Percentiles rank a stretch among this genome's conserved stretches.
phyloP scores from a whole-genome alignment of 2,888 invertebrate species.

The Eupithecia insigniata region DNA sequence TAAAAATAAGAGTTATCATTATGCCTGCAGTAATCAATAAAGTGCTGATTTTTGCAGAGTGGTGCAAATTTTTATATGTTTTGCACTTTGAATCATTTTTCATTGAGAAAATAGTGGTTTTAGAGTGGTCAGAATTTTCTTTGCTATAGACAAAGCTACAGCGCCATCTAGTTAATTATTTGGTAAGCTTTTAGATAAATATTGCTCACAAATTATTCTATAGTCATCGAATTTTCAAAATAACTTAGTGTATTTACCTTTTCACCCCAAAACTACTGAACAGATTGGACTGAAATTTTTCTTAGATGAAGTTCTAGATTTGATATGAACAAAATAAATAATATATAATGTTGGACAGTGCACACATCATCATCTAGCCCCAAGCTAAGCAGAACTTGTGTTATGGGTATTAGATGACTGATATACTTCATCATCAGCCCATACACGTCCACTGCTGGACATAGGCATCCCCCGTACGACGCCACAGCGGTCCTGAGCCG shows the following conservation, averaged over 20 bases:
- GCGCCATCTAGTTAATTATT: conserved; percentile 24
- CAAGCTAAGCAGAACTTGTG: no score
- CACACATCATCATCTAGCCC: no score
- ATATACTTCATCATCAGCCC: no score
- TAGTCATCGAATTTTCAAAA: neutral
- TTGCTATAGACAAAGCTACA: neutral
- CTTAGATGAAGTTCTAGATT: neutral
- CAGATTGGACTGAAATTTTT: neutral
- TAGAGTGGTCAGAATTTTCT: neutral
- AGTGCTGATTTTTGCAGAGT: neutral
- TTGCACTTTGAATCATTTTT: conserved; percentile 23
- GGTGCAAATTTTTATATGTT: neutral
- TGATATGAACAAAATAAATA: neutral
- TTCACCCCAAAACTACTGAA: neutral
- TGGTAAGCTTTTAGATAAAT: neutral
- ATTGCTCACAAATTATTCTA: neutral
- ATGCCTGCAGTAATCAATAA: neutral
- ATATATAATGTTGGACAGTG: no score
- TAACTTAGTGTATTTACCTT: neutral
- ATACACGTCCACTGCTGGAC: no score
- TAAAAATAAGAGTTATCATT: conserved; percentile 1
- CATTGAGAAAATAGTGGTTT: neutral
- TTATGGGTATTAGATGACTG: no score
- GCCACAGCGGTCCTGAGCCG: no score
- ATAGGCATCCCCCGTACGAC: no score